phyloP scores from a whole-genome alignment of 2,888 invertebrate species.

The Pyrgus malvae region DNA sequence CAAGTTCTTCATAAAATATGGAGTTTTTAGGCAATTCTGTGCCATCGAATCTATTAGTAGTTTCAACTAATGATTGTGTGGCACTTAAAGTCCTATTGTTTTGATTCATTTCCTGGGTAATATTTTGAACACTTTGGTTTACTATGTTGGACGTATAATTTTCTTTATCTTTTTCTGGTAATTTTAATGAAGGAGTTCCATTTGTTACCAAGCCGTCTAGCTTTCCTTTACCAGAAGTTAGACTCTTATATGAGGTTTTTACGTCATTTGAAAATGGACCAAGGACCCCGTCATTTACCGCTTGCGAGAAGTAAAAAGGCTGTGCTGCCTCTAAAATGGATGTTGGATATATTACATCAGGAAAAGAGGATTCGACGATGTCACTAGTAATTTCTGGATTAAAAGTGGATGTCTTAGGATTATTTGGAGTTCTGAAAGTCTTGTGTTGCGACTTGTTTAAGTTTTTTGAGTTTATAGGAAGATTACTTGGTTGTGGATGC shows the following conservation, averaged over 20 bases:
- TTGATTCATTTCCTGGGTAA: no score
- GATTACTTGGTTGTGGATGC: constrained; percentile 1
- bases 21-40: not conserved
- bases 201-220: not conserved
- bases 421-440: not conserved
- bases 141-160: no score
- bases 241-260: constrained; percentile 42
- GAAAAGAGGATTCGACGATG: constrained; percentile 32
- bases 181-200: not conserved
- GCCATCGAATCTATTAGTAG: not conserved
- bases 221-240: constrained; percentile 22
- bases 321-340: constrained; percentile 49
- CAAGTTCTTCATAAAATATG: not conserved
- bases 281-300: constrained; percentile 37
- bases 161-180: not conserved
- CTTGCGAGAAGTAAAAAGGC: constrained; percentile 51
- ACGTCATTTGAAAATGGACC: constrained; percentile 55
- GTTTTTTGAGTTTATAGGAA: not conserved
- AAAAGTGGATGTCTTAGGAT: not conserved
- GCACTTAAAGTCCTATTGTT: no score
- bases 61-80: no score
- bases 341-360: constrained; percentile 40
- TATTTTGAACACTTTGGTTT: no score
- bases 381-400: constrained; percentile 1
- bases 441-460: not conserved